Percentiles rank a stretch among this genome's conserved stretches.
Conservation (phyloP, 2,113 vertebrate genomes). For the Oxyura jamaicensis region DNA sequence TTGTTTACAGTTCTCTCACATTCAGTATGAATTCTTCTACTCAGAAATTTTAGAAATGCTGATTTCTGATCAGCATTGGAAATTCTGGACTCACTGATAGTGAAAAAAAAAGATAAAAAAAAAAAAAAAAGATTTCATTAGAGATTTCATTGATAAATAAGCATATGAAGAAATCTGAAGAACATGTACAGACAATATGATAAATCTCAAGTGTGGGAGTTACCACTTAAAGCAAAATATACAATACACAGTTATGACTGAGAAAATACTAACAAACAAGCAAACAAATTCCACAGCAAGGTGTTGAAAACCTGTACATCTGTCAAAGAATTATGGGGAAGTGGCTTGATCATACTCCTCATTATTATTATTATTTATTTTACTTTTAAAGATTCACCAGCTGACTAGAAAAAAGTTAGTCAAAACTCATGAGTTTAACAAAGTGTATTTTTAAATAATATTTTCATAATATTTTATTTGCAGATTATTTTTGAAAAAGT, state of each 20-base stretch:
- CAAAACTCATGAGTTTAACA: neutral
- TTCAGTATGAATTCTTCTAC: neutral
- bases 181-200: neutral
- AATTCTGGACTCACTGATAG: neutral
- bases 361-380: neutral
- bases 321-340: neutral
- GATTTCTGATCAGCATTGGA: neutral
- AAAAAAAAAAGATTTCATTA: too few relatives aligned
- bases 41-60: neutral
- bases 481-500: neutral
- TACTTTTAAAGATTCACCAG: neutral
- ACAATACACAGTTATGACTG: neutral
- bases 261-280: neutral
- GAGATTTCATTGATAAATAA: neutral
- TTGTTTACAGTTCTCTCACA: neutral
- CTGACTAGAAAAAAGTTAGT: neutral
- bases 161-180: neutral
- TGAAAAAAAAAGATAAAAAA: too few relatives aligned
- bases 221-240: neutral
- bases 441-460: neutral
- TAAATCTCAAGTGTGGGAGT: neutral
- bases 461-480: slow-evolving; percentile 15
- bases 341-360: neutral
- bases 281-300: neutral
- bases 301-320: neutral